Percentiles rank a stretch among this genome's conserved stretches.
Evolutionary conservation across 2,797 vertebrate genomes (phyloP).

Genomic region (Cynodonichthys magdalenae): DNA sequence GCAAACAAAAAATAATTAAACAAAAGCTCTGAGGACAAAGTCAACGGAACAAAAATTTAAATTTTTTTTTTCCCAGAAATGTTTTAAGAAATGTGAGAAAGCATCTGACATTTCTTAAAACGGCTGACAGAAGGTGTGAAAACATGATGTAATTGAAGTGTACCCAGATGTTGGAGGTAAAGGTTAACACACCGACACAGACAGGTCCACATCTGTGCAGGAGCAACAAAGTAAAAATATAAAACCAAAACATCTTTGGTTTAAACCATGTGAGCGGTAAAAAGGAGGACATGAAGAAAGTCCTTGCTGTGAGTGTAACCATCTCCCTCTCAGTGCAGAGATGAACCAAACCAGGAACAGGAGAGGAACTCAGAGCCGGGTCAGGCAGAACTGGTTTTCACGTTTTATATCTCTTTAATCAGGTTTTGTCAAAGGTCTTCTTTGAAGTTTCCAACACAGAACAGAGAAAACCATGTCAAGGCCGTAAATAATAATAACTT

Average conservation of each 20-base stretch:
- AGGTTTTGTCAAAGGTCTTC: conserved; percentile 10
- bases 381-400: conserved; percentile 37
- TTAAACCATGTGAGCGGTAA: background rate
- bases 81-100: background rate
- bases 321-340: conserved; percentile 17
- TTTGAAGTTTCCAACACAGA: background rate
- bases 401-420: background rate
- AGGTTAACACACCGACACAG: conserved; percentile 1
- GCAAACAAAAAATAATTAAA: too few relatives aligned
- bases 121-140: background rate
- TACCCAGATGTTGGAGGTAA: background rate
- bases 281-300: background rate
- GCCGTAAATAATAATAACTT: background rate
- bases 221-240: background rate
- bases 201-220: background rate
- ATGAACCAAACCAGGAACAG: conserved; percentile 43
- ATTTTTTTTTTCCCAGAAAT: background rate
- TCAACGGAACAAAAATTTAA: too few relatives aligned
- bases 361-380: conserved; percentile 34
- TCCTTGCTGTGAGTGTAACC: conserved; percentile 21
- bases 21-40: too few relatives aligned
- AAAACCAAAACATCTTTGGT: background rate
- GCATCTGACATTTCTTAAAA: background rate
- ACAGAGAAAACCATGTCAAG: background rate
- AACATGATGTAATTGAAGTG: background rate